These are phyloP conservation scores for Willisornis vidua DNA, from an alignment of 2,113 vertebrate species.

Conservation along the genomic window DNA sequence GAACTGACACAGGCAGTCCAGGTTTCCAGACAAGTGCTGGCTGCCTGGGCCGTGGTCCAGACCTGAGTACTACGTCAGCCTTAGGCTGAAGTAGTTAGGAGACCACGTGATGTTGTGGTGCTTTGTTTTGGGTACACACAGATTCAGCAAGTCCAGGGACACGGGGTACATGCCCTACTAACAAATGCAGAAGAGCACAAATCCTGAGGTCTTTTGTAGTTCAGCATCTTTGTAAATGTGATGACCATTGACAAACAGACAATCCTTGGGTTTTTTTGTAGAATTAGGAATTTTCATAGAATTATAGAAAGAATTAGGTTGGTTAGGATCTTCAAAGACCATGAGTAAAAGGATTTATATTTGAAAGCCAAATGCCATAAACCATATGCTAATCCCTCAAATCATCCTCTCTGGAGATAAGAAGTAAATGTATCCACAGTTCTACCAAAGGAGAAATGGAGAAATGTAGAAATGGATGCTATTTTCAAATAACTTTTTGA, in stretches of 20 bases:
- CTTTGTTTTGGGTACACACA: not conserved
- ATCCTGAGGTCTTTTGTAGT: not conserved
- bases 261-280: not conserved
- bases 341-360: not conserved
- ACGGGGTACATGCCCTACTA: not conserved
- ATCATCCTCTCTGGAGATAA: not conserved
- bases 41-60: not conserved
- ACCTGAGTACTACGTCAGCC: not conserved
- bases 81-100: not conserved
- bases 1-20: fast-evolving
- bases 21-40: not conserved
- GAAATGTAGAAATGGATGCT: not conserved
- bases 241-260: not conserved
- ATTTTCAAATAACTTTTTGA: not conserved
- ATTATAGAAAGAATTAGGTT: not conserved
- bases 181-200: not conserved
- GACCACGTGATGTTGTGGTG: fast-evolving
- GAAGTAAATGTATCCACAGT: not conserved
- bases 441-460: not conserved
- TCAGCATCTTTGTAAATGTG: not conserved
- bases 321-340: not conserved
- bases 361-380: not conserved
- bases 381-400: not conserved
- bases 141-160: not conserved
- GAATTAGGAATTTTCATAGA: not conserved